phyloP scores from a whole-genome alignment of 2,797 vertebrate species.

The Tangara arthus region DNA sequence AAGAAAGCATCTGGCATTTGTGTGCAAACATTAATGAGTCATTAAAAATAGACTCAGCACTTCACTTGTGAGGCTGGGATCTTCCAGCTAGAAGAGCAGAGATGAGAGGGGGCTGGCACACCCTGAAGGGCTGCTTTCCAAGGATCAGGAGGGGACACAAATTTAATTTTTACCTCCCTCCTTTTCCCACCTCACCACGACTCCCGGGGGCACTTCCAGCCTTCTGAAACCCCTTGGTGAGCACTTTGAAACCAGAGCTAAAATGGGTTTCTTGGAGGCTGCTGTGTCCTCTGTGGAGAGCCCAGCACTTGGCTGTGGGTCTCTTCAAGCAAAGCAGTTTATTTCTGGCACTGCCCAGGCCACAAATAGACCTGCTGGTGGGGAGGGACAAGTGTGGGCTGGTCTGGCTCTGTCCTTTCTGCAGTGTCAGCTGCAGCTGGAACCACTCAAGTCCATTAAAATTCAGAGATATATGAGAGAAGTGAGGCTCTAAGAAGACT shows the following conservation, averaged over 20 bases:
- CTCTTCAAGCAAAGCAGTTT: background rate
- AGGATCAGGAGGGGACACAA: background rate
- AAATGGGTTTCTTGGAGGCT: background rate
- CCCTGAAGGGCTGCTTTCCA: background rate
- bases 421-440: background rate
- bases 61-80: background rate
- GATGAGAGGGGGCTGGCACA: background rate
- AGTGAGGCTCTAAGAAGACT: background rate
- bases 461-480: background rate
- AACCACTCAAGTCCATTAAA: background rate
- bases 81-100: background rate
- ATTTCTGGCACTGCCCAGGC: background rate
- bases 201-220: background rate
- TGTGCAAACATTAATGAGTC: constrained; percentile 18
- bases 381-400: background rate
- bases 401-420: background rate
- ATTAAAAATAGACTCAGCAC: background rate
- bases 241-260: background rate
- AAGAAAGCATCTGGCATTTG: constrained; percentile 4
- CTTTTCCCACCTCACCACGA: background rate
- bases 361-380: background rate
- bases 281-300: background rate
- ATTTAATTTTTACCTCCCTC: background rate
- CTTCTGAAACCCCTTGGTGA: background rate
- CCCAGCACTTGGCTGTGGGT: background rate